These are phyloP conservation scores for Dendroctonus valens DNA, from an alignment of 1,140 invertebrate genomes.

Conservation along the genomic window DNA sequence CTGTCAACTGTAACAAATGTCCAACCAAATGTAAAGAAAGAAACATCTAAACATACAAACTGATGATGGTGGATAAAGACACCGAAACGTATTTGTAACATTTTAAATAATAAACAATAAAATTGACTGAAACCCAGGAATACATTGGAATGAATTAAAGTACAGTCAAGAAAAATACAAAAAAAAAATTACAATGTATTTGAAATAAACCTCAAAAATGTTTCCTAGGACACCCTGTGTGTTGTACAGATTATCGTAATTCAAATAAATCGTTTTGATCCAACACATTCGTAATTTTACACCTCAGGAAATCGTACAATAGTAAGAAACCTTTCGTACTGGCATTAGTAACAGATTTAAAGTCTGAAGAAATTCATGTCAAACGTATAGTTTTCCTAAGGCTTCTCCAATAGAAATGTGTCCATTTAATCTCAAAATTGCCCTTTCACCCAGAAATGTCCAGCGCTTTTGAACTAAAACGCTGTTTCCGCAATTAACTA, in stretches of 20 bases:
- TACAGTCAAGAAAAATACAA: too few relatives aligned
- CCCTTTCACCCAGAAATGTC: neutral
- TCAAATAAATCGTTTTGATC: conserved; percentile 20
- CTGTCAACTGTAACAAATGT: too few relatives aligned
- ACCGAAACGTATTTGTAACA: too few relatives aligned
- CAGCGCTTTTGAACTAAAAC: neutral
- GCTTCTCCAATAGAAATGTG: conserved; percentile 11
- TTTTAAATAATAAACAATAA: too few relatives aligned
- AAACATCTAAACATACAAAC: too few relatives aligned
- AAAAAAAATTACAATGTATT: too few relatives aligned
- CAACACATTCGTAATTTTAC: conserved; percentile 25
- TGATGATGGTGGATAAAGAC: too few relatives aligned
- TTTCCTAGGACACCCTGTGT: neutral
- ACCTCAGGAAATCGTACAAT: conserved; percentile 33
- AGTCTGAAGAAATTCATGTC: conserved; percentile 31
- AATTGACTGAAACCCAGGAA: too few relatives aligned
- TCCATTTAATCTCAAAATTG: conserved; percentile 13
- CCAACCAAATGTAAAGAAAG: too few relatives aligned
- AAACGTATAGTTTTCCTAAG: conserved; percentile 26
- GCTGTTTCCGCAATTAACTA: neutral
- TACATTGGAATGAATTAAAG: too few relatives aligned
- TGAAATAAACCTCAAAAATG: too few relatives aligned
- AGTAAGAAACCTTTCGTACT: conserved; percentile 34
- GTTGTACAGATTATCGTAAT: neutral
- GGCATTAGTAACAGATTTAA: conserved; percentile 29